Evolutionary conservation across 2,797 vertebrate species (phyloP).

Genomic region (Synaphobranchus kaupii): DNA sequence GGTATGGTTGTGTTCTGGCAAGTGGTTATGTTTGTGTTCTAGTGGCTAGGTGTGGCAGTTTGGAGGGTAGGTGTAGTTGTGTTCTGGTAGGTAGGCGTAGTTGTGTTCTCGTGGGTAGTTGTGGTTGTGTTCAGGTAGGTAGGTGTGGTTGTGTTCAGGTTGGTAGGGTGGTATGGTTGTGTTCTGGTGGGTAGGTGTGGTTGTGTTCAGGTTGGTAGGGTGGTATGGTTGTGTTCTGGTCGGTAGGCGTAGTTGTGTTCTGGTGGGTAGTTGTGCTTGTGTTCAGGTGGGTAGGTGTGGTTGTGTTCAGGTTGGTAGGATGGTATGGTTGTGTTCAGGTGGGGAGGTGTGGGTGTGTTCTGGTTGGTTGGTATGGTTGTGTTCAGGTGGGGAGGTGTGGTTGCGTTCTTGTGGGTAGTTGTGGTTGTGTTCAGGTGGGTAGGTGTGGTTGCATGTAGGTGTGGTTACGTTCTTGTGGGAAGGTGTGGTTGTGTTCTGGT

Average conservation of each 20-base stretch:
- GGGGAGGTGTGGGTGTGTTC: too few species aligned
- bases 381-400: too few species aligned
- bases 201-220: neutral
- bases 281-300: neutral
- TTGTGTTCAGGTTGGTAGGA: neutral
- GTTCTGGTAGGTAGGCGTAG: too few species aligned
- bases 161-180: neutral
- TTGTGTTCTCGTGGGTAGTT: too few species aligned
- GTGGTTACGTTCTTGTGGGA: neutral
- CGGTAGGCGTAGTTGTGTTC: neutral
- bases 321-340: too few species aligned
- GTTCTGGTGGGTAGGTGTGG: too few species aligned
- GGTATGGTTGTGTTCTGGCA: neutral
- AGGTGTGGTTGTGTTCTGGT: neutral
- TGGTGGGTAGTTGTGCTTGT: neutral
- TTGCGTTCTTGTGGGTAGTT: too few species aligned
- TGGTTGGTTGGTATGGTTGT: too few species aligned
- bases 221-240: neutral
- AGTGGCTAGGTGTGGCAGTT: neutral
- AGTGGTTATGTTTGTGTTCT: neutral
- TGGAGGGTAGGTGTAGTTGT: neutral
- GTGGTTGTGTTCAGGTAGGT: too few species aligned
- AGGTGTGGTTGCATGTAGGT: neutral
- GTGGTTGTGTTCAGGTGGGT: too few species aligned
- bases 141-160: too few species aligned